Percentiles rank a stretch among this genome's conserved stretches.
Conservation (phyloP, 2,888 invertebrate species). For the Hydriomena furcata region DNA sequence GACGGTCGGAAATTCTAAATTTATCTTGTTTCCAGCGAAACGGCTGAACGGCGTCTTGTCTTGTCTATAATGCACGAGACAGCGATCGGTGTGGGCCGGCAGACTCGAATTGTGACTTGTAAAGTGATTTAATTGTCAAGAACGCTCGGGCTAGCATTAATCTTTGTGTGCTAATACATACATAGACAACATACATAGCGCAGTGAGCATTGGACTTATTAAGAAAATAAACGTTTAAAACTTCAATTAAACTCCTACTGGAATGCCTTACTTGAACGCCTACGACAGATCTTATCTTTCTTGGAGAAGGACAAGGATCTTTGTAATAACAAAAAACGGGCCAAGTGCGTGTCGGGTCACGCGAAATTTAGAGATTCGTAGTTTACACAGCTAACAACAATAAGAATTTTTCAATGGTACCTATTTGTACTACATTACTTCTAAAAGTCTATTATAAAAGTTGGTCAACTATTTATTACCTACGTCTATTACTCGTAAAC, state of each 20-base stretch:
- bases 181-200: not conserved
- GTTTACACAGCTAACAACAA: too few species aligned
- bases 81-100: conserved; percentile 64
- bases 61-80: conserved; percentile 65
- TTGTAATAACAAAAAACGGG: too few species aligned
- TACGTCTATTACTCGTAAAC: too few species aligned
- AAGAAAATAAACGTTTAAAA: conserved; percentile 22
- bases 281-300: conserved; percentile 8
- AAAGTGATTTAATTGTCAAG: conserved; percentile 76
- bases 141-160: conserved; percentile 57
- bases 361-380: too few species aligned
- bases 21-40: conserved; percentile 78
- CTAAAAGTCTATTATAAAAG: too few species aligned
- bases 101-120: conserved; percentile 58
- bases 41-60: conserved; percentile 65
- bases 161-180: conserved; percentile 49
- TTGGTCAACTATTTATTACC: too few species aligned
- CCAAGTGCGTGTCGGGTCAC: too few species aligned
- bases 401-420: not conserved
- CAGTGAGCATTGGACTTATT: conserved; percentile 22
- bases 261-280: conserved; percentile 11
- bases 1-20: conserved; percentile 80
- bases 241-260: conserved; percentile 20
- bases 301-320: not conserved
- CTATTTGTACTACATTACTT: too few species aligned